Evolutionary conservation across 2,797 vertebrate species (phyloP).

Genomic region (Hydrocynus forskahlii): DNA sequence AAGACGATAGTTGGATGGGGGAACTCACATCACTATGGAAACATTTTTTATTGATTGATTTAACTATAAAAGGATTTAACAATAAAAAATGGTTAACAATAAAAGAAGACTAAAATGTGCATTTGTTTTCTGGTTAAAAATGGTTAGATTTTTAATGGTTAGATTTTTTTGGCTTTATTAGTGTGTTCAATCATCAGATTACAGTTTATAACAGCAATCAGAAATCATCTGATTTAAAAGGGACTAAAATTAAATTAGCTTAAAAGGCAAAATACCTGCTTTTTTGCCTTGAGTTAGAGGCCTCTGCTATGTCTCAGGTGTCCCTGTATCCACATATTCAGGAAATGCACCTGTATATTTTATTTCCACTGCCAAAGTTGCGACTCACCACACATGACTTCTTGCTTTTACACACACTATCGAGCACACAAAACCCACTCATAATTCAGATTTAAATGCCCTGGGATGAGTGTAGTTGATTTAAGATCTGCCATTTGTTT

Average conservation of each 20-base stretch:
- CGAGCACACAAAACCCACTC: conserved; percentile 28
- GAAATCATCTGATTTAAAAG: too few species aligned
- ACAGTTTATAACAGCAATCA: too few species aligned
- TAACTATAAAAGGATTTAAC: too few species aligned
- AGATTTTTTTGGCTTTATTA: too few species aligned
- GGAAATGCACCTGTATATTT: not conserved
- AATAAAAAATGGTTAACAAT: too few species aligned
- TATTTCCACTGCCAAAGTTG: not conserved
- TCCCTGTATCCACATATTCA: not conserved
- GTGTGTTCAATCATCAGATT: too few species aligned
- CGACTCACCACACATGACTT: not conserved
- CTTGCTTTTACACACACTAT: conserved; percentile 18
- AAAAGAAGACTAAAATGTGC: not conserved
- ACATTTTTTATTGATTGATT: not conserved
- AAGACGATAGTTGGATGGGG: not conserved
- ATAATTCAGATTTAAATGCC: conserved; percentile 43
- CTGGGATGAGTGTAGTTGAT: conserved; percentile 38
- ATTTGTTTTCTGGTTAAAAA: not conserved
- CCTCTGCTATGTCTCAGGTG: not conserved
- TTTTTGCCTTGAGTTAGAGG: not conserved
- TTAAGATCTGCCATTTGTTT: conserved; percentile 43
- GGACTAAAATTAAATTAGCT: not conserved
- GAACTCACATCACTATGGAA: not conserved
- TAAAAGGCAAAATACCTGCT: not conserved
- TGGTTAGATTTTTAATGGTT: too few species aligned